Conservation (phyloP, 2,113 vertebrate species). For the Lagopus leucura region DNA sequence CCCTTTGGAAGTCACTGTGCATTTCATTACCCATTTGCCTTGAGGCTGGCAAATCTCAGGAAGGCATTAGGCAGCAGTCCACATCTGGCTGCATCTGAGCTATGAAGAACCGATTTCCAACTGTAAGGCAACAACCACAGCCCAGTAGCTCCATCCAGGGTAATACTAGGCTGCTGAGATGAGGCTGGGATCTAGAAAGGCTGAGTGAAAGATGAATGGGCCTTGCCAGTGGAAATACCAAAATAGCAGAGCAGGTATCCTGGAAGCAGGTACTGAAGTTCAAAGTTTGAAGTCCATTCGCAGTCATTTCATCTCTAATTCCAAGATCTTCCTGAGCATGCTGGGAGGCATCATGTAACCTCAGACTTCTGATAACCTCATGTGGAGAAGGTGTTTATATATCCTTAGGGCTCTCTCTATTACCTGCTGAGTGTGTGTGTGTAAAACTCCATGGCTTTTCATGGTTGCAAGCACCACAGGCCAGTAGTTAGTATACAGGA, state of each 20-base stretch:
- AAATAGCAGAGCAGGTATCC: background rate
- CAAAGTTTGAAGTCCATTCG: background rate
- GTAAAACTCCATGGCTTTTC: constrained; percentile 44
- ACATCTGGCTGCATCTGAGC: background rate
- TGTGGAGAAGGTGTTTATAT: constrained; percentile 60
- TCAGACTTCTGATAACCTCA: constrained; percentile 31
- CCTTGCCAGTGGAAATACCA: background rate
- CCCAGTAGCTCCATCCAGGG: background rate
- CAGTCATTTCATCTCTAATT: background rate
- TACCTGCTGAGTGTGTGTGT: constrained; percentile 34
- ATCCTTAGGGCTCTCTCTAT: constrained; percentile 16
- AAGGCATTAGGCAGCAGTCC: background rate
- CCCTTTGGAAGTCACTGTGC: background rate
- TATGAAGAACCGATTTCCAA: background rate
- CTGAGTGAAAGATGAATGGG: background rate
- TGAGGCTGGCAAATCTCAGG: background rate
- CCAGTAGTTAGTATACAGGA: background rate
- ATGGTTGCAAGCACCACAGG: constrained; percentile 22
- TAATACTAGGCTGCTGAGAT: background rate
- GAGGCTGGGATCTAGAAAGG: background rate
- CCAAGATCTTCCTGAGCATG: background rate
- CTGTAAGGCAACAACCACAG: background rate
- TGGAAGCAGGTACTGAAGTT: background rate
- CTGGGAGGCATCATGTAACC: constrained; percentile 2
- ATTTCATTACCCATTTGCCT: background rate